phyloP scores from a whole-genome alignment of 2,113 vertebrate genomes.

The Cervus canadensis region DNA sequence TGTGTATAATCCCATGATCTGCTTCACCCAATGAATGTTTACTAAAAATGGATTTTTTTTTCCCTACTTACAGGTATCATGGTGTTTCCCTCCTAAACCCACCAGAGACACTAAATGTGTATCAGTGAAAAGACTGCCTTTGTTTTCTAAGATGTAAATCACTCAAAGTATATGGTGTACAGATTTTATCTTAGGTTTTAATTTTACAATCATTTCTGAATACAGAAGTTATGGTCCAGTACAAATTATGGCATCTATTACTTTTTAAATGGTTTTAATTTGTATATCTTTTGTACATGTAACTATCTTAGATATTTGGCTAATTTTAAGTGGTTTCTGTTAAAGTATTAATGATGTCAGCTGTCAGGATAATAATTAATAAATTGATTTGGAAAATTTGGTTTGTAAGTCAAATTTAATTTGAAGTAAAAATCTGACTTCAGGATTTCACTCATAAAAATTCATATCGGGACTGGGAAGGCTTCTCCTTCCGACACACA shows the following conservation, averaged over 20 bases:
- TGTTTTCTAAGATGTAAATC: conserved; percentile 73
- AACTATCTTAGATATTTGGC: conserved; percentile 75
- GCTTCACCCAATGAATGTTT: background rate
- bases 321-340: conserved; percentile 70
- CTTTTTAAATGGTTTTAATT: conserved; percentile 81
- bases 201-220: conserved; percentile 71
- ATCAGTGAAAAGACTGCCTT: conserved; percentile 74
- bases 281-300: conserved; percentile 86
- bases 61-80: conserved; percentile 83
- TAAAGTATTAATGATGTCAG: conserved; percentile 74
- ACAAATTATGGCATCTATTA: conserved; percentile 76
- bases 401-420: conserved; percentile 60
- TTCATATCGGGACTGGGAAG: background rate
- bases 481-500: background rate
- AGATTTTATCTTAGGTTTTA: conserved; percentile 78
- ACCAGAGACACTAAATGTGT: conserved; percentile 83
- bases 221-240: conserved; percentile 54
- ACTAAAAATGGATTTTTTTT: background rate
- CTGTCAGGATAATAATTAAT: conserved; percentile 68
- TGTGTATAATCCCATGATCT: background rate
- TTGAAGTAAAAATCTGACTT: conserved; percentile 27
- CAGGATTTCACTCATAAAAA: background rate
- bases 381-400: conserved; percentile 66
- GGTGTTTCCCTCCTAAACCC: conserved; percentile 90
- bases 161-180: conserved; percentile 73